Base-by-base conservation (phyloP, 1,140 invertebrate species). In the Sinonovacula constricta region DNA sequence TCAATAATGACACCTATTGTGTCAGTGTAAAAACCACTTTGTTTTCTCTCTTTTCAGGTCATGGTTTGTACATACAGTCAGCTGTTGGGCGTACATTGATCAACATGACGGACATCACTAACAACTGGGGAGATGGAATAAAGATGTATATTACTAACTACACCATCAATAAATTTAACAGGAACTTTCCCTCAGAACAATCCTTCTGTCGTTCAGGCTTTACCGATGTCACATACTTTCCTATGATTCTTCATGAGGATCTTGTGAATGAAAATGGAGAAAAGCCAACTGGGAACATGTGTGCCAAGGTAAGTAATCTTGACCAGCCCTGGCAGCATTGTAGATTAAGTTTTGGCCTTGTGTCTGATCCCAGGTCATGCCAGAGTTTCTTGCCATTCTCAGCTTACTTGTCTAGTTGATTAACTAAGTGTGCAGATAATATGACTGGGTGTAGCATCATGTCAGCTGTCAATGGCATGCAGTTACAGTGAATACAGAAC, bases 111-210 rank as follows among this genome's bases (percentile, higher is more conserved):
- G 93, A 95, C 84, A 95, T 99, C 49, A 94, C 94, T 0, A 95
- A 97, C 82, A 99, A 99, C 89, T 93, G 95, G 85, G 98, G 98
- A 0, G 94, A 97, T 90, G 98, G 98, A 31, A 94, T 93, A 10
- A 93, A 93, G 68, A 87, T 88, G 75, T 88, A 88, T 57, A 79
- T 88, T 70, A 82, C 83, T 28, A 88, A 88, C 51, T 83, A 85
- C 53, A 88, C 88, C 14, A 86, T 87, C 24, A 74, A 85, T 62
- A 77, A 87, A 28, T 89, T 84, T 69, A 79, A 79, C 15, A 60
- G 65, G 0, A 81, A 86, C 31, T 89, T 83, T 72, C 82, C 83
- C 3, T 68, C 60, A 0, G 31, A 53, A 0, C 28, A 24, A 0
- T 85, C 85, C 0, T 87, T 89, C 65, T 89, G 88, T 71, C 60